Evolutionary conservation across 2,113 vertebrate species (phyloP).

Genomic region (Thunnus thynnus): DNA sequence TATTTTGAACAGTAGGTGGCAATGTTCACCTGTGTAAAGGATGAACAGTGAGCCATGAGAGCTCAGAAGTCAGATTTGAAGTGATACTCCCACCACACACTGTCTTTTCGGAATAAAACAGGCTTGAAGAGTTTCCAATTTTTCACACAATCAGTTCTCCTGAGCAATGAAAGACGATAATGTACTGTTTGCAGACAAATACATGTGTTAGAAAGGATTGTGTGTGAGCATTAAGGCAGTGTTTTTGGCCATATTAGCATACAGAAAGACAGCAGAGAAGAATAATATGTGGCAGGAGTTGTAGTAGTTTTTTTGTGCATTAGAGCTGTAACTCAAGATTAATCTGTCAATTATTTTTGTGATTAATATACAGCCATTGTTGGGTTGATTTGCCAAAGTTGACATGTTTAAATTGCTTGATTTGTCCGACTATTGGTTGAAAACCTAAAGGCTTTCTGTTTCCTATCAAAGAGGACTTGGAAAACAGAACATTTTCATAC

Average conservation of each 20-base stretch:
- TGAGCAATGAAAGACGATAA: background rate
- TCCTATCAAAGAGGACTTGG: too few species aligned
- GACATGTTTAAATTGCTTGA: background rate
- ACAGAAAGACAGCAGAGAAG: background rate
- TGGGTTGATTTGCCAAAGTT: background rate
- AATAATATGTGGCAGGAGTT: background rate
- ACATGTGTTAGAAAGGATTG: background rate
- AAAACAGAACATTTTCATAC: too few species aligned
- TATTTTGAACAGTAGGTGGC: slow-evolving; percentile 47
- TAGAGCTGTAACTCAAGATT: too few species aligned
- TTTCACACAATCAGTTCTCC: background rate
- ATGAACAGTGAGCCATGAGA: background rate
- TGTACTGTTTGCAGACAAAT: background rate
- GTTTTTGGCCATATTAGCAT: too few species aligned
- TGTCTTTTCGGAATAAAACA: too few species aligned
- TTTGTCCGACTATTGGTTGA: background rate
- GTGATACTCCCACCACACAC: background rate
- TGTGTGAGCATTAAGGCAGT: too few species aligned
- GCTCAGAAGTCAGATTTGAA: background rate
- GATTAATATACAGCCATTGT: too few species aligned
- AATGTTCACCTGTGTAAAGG: background rate
- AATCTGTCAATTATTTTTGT: too few species aligned
- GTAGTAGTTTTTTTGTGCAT: too few species aligned
- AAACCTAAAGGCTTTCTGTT: background rate
- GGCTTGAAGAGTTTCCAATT: too few species aligned